Base-by-base conservation (phyloP, 1,140 invertebrate species). In the Drosophila pseudoananassae region DNA sequence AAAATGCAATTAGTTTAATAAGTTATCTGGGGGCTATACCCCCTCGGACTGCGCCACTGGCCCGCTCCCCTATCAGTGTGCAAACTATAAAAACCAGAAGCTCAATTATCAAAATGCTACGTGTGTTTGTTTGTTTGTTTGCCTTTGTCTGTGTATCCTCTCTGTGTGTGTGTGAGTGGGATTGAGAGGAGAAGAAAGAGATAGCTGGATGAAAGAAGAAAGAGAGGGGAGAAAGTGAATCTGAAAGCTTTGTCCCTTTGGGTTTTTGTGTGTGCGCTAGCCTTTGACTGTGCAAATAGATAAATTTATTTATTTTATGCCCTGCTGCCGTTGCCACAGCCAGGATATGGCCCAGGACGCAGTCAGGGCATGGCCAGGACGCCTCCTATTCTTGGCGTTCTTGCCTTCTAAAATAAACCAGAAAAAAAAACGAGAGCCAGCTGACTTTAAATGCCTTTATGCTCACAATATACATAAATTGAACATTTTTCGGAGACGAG, bases 261-360 rank as follows among this genome's bases (percentile, higher is more conserved):
- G 73, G 64, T 53, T 66, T 76, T 59, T 80, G 47, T 83, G 54
- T 79, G 63, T 75, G 63, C 66, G 82, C 56, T 66, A 82, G 81
- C 76, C 80, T 84, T 83, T 84, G 80, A 85, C 80, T 83, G 80
- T 76, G 76, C 81, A 87, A 82, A 87, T 87, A 82, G 82, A 85
- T 85, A 87, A 87, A 85, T 85, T 85, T 85, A 87, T 85, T 82
- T 85, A 85, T 85, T 85, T 85, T 82, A 85, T 85, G 74, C 78
- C 59, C 82, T 49, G 63, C 65, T 69, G 40, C 65, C 27, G n/a
- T 12, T 66, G 54, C 40, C 43, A 75, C 59, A 74, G 73, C 59
- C 70, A 75, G 38, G 53, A n/a, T 12, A 43, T n/a, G 38, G 38
- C 38, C 12, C 12, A 43, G 43, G 43, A 20, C 15, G n/a, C 5